phyloP scores from a whole-genome alignment of 2,888 invertebrate genomes.

The Abrostola triplasia region DNA sequence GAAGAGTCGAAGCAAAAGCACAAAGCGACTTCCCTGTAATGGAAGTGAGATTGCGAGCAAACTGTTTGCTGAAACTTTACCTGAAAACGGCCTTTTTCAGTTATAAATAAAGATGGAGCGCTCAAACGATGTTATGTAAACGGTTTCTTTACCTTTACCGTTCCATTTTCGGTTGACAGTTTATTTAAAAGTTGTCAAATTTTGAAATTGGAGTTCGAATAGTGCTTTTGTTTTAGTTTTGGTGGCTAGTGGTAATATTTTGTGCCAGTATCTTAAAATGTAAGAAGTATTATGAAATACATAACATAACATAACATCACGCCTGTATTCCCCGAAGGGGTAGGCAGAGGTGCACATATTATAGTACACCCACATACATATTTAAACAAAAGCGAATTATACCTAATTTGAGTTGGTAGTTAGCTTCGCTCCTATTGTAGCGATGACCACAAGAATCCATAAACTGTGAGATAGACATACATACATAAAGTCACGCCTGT shows the following conservation, averaged over 20 bases:
- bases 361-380: too few species aligned
- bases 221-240: neutral
- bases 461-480: neutral
- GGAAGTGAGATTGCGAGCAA: constrained; percentile 36
- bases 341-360: too few species aligned
- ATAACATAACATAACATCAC: too few species aligned
- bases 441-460: neutral
- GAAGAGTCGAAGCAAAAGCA: constrained; percentile 10
- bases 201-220: neutral
- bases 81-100: constrained; percentile 31
- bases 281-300: neutral
- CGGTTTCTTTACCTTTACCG: neutral
- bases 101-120: constrained; percentile 26
- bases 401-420: too few species aligned
- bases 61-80: constrained; percentile 35
- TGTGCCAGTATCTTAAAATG: too few species aligned
- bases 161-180: neutral
- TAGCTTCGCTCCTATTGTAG: neutral
- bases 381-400: neutral
- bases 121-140: constrained; percentile 2
- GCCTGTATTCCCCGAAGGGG: too few species aligned
- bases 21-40: constrained; percentile 17
- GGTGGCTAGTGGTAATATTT: too few species aligned
- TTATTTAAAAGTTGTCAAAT: neutral
- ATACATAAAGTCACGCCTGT: too few species aligned